phyloP scores from a whole-genome alignment of 2,888 invertebrate species.

The Cerceris rybyensis region DNA sequence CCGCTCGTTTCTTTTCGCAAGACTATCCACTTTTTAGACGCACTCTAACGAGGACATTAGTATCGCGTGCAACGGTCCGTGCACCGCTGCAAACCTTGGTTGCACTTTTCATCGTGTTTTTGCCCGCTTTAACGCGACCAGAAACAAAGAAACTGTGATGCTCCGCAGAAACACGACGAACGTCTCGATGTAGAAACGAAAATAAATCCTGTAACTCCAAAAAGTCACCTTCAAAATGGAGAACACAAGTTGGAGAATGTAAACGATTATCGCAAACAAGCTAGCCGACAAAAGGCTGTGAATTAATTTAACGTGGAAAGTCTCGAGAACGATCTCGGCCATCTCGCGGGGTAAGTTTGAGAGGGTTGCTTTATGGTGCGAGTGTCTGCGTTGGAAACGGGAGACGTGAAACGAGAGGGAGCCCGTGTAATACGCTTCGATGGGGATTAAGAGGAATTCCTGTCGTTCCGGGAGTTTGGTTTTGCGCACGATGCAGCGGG shows the following conservation, averaged over 20 bases:
- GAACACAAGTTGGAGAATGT: too few relatives aligned
- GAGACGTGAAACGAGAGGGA: neutral
- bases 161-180: neutral
- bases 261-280: too few relatives aligned
- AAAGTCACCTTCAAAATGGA: too few relatives aligned
- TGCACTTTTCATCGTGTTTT: neutral
- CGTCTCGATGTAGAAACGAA: neutral
- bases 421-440: slow-evolving; percentile 3
- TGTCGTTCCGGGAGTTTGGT: slow-evolving; percentile 28
- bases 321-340: too few relatives aligned
- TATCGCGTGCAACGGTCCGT: slow-evolving; percentile 69
- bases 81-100: slow-evolving; percentile 9
- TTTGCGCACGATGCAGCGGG: slow-evolving; percentile 21
- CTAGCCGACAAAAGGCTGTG: too few relatives aligned
- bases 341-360: too few relatives aligned
- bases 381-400: neutral
- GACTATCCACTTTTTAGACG: slow-evolving; percentile 41
- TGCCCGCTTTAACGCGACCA: neutral
- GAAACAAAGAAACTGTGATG: neutral
- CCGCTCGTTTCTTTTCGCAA: neutral
- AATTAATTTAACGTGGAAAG: too few relatives aligned
- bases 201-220: too few relatives aligned
- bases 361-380: neutral
- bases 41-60: slow-evolving; percentile 71
- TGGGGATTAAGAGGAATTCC: slow-evolving; percentile 46